These are phyloP conservation scores for Pipistrellus pygmaeus DNA, from an alignment of 2,797 vertebrate species.

Conservation along the genomic window DNA sequence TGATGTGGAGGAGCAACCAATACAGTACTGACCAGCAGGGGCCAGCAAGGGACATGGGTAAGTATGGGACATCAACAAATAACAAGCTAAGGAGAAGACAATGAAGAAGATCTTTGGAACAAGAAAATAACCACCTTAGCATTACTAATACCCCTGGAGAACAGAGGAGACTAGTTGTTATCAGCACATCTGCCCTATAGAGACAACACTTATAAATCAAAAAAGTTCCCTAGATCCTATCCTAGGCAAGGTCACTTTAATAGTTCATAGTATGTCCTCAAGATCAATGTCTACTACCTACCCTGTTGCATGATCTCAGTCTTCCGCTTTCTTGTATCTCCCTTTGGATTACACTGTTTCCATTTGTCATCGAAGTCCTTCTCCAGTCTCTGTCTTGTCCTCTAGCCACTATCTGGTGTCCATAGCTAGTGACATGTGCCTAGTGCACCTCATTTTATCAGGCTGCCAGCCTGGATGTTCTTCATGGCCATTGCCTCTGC, in stretches of 20 bases:
- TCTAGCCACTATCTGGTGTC: neutral
- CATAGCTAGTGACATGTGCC: neutral
- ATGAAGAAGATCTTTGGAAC: neutral
- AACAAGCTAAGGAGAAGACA: constrained; percentile 40
- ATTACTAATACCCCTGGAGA: neutral
- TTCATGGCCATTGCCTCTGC: neutral
- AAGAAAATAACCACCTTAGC: neutral
- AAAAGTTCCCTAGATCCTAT: neutral
- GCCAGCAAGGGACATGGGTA: neutral
- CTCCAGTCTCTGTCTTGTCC: neutral
- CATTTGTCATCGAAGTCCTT: neutral
- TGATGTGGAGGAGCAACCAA: neutral
- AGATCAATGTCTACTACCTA: neutral
- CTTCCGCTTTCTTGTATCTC: neutral
- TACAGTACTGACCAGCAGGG: neutral
- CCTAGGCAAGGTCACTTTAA: neutral
- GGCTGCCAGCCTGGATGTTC: neutral
- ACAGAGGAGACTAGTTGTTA: neutral
- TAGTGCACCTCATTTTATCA: neutral
- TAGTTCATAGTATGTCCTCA: neutral
- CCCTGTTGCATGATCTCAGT: neutral
- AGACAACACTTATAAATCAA: neutral
- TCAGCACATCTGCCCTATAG: neutral
- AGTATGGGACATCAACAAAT: neutral
- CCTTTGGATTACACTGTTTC: neutral